Evolutionary conservation across 2,888 invertebrate species (phyloP).

Genomic region (Morpho helenor): DNA sequence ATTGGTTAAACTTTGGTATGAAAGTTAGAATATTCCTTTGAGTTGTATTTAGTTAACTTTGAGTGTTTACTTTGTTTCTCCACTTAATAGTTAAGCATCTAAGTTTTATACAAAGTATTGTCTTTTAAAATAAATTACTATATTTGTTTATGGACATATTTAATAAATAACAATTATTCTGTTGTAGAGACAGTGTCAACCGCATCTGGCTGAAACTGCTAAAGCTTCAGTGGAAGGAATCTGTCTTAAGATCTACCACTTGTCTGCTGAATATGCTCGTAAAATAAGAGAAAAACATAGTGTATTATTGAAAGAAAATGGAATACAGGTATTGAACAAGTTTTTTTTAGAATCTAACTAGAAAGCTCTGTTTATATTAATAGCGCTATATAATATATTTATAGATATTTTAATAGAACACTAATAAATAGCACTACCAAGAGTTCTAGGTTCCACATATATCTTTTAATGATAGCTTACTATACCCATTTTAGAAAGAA

Average conservation of each 20-base stretch:
- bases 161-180: constrained; percentile 11
- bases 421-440: too few species aligned
- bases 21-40: not conserved
- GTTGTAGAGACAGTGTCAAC: constrained; percentile 92
- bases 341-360: not conserved
- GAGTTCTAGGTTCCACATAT: too few species aligned
- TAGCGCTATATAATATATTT: too few species aligned
- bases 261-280: constrained; percentile 94
- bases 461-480: too few species aligned
- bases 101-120: too few species aligned
- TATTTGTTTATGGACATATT: not conserved
- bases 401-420: too few species aligned
- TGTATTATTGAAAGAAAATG: constrained; percentile 91
- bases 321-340: constrained; percentile 78
- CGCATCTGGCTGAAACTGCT: constrained; percentile 96
- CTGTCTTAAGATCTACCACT: constrained; percentile 94
- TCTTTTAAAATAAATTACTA: too few species aligned
- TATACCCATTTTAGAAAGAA: too few species aligned
- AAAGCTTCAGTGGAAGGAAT: constrained; percentile 97
- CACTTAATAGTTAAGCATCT: too few species aligned
- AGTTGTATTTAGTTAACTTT: not conserved
- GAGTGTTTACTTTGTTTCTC: too few species aligned
- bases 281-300: constrained; percentile 94
- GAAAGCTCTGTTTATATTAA: not conserved
- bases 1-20: too few species aligned